phyloP scores from a whole-genome alignment of 2,888 invertebrate genomes.

The Morpho deidamia region DNA sequence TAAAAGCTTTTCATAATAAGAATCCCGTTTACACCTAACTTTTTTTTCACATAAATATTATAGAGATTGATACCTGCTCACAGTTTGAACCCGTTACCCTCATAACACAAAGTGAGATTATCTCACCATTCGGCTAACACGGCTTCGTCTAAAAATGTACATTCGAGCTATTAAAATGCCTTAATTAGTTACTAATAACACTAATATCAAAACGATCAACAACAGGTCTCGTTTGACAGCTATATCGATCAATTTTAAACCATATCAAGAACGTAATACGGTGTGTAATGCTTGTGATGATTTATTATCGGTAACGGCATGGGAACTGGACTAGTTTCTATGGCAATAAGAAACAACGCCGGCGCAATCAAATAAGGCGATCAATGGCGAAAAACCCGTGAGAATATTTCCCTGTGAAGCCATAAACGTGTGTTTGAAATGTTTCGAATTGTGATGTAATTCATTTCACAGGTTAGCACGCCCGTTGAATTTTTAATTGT shows the following conservation, averaged over 20 bases:
- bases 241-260: not conserved
- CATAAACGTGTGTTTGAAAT: slow-evolving; percentile 7
- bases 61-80: too few species aligned
- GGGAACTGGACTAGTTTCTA: slow-evolving; percentile 33
- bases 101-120: too few species aligned
- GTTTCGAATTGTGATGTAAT: not conserved
- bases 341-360: slow-evolving; percentile 20
- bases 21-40: too few species aligned
- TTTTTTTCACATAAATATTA: too few species aligned
- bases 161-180: not conserved
- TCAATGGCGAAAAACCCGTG: slow-evolving; percentile 25
- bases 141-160: not conserved
- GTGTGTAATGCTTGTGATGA: slow-evolving; percentile 10
- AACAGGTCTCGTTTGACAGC: not conserved
- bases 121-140: too few species aligned
- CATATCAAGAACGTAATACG: not conserved
- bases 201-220: slow-evolving; percentile 5
- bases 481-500: too few species aligned
- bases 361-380: slow-evolving; percentile 25
- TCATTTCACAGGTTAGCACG: not conserved
- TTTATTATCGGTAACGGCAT: slow-evolving; percentile 27
- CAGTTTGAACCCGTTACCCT: too few species aligned
- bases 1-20: too few species aligned
- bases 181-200: not conserved
- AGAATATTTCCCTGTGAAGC: slow-evolving; percentile 21